These are phyloP conservation scores for Cremastinae sp. DNA, from an alignment of 2,888 invertebrate genomes.

Conservation along the genomic window DNA sequence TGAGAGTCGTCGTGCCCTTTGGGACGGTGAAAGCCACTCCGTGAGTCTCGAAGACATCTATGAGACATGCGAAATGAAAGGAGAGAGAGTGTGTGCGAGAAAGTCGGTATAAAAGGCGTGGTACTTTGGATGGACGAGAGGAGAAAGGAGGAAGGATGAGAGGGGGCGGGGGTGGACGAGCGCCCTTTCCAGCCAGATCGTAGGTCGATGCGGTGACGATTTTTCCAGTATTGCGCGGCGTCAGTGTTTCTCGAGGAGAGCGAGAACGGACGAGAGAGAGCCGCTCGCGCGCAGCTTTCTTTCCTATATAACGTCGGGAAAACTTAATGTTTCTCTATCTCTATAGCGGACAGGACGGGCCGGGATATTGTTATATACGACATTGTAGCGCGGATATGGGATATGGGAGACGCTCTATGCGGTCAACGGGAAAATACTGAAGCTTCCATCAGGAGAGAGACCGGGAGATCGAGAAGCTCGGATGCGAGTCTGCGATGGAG, in stretches of 20 bases:
- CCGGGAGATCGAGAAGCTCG: slow-evolving; percentile 24
- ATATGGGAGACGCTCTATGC: slow-evolving; percentile 45
- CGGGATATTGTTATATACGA: slow-evolving; percentile 80
- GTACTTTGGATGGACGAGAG: slow-evolving; percentile 49
- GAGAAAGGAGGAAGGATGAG: no score
- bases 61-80: slow-evolving; percentile 73
- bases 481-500: background rate
- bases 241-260: background rate
- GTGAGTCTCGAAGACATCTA: slow-evolving; percentile 60
- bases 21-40: slow-evolving; percentile 67
- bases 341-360: slow-evolving; percentile 75
- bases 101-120: slow-evolving; percentile 66
- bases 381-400: slow-evolving; percentile 73
- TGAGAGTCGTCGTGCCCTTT: slow-evolving; percentile 48
- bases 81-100: slow-evolving; percentile 65
- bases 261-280: slow-evolving; percentile 40
- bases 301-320: slow-evolving; percentile 70
- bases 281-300: slow-evolving; percentile 54
- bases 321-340: slow-evolving; percentile 80
- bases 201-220: slow-evolving; percentile 55
- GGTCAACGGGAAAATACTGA: slow-evolving; percentile 65
- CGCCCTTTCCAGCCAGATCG: slow-evolving; percentile 36
- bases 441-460: slow-evolving; percentile 47
- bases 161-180: no score
- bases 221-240: slow-evolving; percentile 22